Percentiles rank a stretch among this genome's conserved stretches.
These are phyloP conservation scores for Coelinius sp. DNA, from an alignment of 2,888 invertebrate genomes.

Conservation along the genomic window DNA sequence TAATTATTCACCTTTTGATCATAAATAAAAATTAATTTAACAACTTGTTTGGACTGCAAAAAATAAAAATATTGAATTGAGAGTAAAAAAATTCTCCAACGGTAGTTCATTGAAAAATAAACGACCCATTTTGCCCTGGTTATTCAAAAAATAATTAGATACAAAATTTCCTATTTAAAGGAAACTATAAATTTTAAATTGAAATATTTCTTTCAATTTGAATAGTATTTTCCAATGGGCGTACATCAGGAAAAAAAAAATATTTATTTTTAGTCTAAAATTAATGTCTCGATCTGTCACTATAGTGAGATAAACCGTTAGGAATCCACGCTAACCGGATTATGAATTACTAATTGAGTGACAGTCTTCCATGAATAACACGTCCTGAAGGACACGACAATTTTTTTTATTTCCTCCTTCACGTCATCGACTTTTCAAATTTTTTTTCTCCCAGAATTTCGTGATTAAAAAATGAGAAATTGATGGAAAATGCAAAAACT, in stretches of 20 bases:
- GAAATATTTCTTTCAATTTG: too few relatives aligned
- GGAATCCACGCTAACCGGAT: conserved; percentile 60
- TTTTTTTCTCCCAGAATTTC: background rate
- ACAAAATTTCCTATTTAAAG: too few relatives aligned
- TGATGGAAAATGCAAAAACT: too few relatives aligned
- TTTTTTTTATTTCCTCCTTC: background rate
- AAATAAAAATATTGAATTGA: background rate
- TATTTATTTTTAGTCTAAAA: background rate
- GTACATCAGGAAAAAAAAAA: background rate
- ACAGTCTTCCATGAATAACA: background rate
- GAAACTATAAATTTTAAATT: too few relatives aligned
- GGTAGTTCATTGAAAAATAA: too few relatives aligned
- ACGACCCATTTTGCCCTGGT: too few relatives aligned
- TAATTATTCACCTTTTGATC: background rate
- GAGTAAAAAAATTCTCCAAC: too few relatives aligned
- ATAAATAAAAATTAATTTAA: conserved; percentile 1
- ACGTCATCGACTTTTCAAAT: background rate
- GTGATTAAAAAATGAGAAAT: background rate
- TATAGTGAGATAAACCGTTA: conserved; percentile 55
- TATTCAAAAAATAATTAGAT: background rate
- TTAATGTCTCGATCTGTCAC: background rate
- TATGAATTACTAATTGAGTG: conserved; percentile 14
- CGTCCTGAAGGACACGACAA: background rate
- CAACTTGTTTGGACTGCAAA: background rate
- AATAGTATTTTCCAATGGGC: background rate